Percentiles rank a stretch among this genome's conserved stretches.
phyloP scores from a whole-genome alignment of 2,888 invertebrate genomes.

The Glyphotaelius pellucidus region DNA sequence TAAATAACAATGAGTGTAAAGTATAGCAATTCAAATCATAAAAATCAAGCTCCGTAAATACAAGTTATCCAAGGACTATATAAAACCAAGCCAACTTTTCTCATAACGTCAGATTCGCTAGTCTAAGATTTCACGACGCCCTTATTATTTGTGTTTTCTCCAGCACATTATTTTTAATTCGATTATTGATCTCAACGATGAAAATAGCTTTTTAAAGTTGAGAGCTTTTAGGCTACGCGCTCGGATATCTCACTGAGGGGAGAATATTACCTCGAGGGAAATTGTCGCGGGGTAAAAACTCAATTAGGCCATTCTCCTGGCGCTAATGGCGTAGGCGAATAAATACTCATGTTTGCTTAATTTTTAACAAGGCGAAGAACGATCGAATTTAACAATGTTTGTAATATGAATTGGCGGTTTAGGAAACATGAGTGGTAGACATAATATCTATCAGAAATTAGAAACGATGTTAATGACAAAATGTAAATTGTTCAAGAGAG shows the following conservation, averaged over 20 bases:
- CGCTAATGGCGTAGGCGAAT: constrained; percentile 18
- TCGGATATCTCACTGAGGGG: constrained; percentile 4
- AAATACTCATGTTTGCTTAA: neutral
- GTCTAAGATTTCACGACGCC: neutral
- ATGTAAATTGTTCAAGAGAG: no score
- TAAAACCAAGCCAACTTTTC: neutral
- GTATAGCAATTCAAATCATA: neutral
- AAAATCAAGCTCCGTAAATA: neutral
- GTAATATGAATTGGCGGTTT: neutral
- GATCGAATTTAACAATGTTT: neutral
- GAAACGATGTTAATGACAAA: no score
- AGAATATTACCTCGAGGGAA: constrained; percentile 32
- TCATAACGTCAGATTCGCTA: neutral
- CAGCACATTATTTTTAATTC: constrained; percentile 29
- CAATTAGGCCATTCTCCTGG: constrained; percentile 24
- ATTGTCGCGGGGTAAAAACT: constrained; percentile 34
- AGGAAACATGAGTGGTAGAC: neutral
- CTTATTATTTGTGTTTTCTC: neutral
- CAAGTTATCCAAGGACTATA: neutral
- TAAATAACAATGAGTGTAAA: neutral
- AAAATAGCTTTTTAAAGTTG: constrained; percentile 30
- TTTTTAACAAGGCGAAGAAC: neutral
- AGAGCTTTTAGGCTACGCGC: constrained; percentile 26
- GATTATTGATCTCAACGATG: constrained; percentile 37
- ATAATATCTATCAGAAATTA: neutral